Conservation (phyloP, 2,113 vertebrate genomes). For the Apteryx mantelli region DNA sequence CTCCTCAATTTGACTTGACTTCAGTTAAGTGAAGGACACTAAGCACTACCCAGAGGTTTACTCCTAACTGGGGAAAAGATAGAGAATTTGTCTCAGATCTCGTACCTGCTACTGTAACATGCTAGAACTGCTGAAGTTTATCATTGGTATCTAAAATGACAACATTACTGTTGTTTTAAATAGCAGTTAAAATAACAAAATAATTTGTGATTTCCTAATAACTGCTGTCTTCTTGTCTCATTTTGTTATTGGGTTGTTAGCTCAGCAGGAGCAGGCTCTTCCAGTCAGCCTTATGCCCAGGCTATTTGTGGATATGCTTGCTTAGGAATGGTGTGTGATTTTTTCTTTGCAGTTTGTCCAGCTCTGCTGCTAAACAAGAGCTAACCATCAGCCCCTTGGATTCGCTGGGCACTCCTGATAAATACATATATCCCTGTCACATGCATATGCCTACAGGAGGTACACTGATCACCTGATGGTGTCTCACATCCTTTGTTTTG, state of each 20-base stretch:
- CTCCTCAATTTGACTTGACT: neutral
- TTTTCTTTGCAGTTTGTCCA: neutral
- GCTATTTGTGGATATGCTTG: neutral
- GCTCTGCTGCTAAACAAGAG: neutral
- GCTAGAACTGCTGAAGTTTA: neutral
- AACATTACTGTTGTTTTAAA: neutral
- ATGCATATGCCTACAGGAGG: neutral
- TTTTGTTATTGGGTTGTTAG: neutral
- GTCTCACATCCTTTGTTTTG: neutral
- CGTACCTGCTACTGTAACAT: neutral
- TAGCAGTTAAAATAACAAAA: neutral
- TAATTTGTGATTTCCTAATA: neutral
- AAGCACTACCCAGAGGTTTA: neutral
- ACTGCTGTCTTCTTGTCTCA: neutral
- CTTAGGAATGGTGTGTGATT: neutral
- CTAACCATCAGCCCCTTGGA: neutral
- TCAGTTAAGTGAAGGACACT: neutral
- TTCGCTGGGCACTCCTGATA: neutral
- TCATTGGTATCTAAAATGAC: neutral
- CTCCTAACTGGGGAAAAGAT: neutral
- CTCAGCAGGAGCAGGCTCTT: neutral
- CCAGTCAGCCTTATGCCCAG: neutral
- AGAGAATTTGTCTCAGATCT: neutral
- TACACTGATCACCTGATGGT: neutral
- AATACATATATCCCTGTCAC: neutral